These are phyloP conservation scores for Drosophila kepulauana DNA, from an alignment of 1,140 invertebrate genomes.

Conservation along the genomic window DNA sequence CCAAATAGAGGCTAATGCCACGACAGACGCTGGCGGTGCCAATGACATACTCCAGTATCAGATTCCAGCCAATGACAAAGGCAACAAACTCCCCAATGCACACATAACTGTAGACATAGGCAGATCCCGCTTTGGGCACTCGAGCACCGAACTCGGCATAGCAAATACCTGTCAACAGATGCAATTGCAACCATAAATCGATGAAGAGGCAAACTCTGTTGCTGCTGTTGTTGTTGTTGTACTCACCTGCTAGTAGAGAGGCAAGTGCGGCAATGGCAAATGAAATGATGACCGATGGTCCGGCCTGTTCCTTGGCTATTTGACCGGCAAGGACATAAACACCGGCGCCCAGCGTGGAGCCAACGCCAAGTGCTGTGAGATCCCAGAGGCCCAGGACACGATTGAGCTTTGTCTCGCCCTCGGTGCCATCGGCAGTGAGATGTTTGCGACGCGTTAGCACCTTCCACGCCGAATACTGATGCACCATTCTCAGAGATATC, in stretches of 20 bases:
- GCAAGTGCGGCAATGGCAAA: slow-evolving; percentile 94
- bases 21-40: slow-evolving; percentile 94
- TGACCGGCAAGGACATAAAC: slow-evolving; percentile 95
- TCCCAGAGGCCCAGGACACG: slow-evolving; percentile 90
- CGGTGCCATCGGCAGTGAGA: slow-evolving; percentile 61
- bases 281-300: slow-evolving; percentile 93
- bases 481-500: slow-evolving; percentile 55
- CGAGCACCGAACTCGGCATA: slow-evolving; percentile 95
- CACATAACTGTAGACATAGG: slow-evolving; percentile 95
- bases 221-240: too few relatives aligned
- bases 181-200: slow-evolving; percentile 1
- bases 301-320: slow-evolving; percentile 92
- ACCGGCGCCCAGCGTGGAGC: slow-evolving; percentile 94
- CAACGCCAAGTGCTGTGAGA: slow-evolving; percentile 92
- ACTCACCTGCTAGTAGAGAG: slow-evolving; percentile 91
- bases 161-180: slow-evolving; percentile 89
- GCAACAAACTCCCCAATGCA: slow-evolving; percentile 93
- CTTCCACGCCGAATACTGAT: slow-evolving; percentile 75
- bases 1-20: slow-evolving; percentile 92
- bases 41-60: slow-evolving; percentile 96
- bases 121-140: slow-evolving; percentile 93
- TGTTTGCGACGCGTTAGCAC: slow-evolving; percentile 77
- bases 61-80: slow-evolving; percentile 95
- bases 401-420: slow-evolving; percentile 74
- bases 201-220: not conserved